Base-by-base conservation (phyloP, 2,797 vertebrate genomes). In the Choloepus didactylus region DNA sequence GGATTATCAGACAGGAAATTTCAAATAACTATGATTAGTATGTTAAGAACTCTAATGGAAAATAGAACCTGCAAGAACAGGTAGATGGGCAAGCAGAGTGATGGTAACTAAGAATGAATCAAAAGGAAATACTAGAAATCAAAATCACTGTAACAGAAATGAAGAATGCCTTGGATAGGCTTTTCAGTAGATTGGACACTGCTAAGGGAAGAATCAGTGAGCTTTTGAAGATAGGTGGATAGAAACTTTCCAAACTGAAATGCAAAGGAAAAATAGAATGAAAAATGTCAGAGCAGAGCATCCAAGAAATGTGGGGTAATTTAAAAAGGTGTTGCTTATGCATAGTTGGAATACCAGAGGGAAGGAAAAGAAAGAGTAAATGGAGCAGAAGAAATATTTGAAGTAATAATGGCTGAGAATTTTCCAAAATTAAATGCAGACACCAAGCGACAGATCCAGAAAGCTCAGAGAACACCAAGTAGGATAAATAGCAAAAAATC, bases 81-180 rank as follows among this genome's bases (percentile, higher is more conserved):
- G 35, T 69, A 18, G 67, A 38, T 38, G 16, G 35, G 19, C 35
- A 35, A 69, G 35, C 67, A 19, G 9, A 70, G 35, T 56, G 46
- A 84, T 41, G 29, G 49, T 80, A 80, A 59, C 75, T 56, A 89
- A 75, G 59, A 76, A 66, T 29, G 9, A 91, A 66, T 91, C 41
- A 56, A 91, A 76, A 76, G 15, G 64, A 84, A 64, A 84, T 84
- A 29, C 70, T 66, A 51, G 21, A 83, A 91, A 73, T 83, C 18
- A 83, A 73, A 73, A 73, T 54, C 16, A 49, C 51, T 49, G 49
- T 60, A 89, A 64, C 49, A 72, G 59, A 54, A 91, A 64, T n/a
- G 49, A 49, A 49, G n/a, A 66, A 38, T 84, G n/a, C 27, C 29
- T 64, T 62, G 75, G 69, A 66, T 66, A 25, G 59, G 70, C 21